Conservation (phyloP, 1,140 invertebrate genomes). For the Drosophila nasuta region DNA sequence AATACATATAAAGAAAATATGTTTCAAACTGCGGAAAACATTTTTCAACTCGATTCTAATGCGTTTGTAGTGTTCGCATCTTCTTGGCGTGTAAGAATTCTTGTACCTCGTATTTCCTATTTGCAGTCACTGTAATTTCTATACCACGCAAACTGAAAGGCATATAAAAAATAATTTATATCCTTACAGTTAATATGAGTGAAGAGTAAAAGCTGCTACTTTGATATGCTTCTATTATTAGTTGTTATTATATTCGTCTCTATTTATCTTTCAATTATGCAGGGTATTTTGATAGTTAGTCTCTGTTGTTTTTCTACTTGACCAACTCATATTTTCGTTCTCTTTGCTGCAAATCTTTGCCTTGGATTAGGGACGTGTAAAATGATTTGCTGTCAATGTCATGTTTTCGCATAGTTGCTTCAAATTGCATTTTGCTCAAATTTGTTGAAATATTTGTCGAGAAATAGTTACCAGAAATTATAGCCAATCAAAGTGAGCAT, state of each 20-base stretch:
- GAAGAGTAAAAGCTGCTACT: background rate
- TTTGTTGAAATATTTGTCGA: background rate
- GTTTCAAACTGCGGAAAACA: constrained; percentile 54
- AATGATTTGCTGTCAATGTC: constrained; percentile 45
- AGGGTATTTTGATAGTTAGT: constrained; percentile 1
- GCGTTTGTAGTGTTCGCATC: constrained; percentile 52
- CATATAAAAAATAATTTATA: background rate
- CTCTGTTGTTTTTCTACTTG: background rate
- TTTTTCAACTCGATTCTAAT: constrained; percentile 53
- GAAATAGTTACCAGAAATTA: background rate
- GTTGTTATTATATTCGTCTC: background rate
- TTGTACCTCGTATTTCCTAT: constrained; percentile 2
- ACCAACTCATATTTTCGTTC: constrained; percentile 3
- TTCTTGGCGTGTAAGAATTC: constrained; percentile 19
- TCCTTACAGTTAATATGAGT: background rate
- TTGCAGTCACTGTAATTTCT: constrained; percentile 12
- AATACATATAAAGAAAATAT: constrained; percentile 33
- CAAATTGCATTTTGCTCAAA: constrained; percentile 33
- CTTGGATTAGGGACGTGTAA: constrained; percentile 29
- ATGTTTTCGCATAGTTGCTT: constrained; percentile 22
- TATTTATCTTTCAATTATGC: background rate
- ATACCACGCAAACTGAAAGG: constrained; percentile 5
- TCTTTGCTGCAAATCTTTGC: constrained; percentile 19
- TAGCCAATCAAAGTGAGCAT: background rate
- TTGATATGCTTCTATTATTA: background rate